A percentile compares a stretch with the other conserved stretches of the same genome.
These are phyloP conservation scores for Sterrhoptilus dennistouni DNA, from an alignment of 2,113 vertebrate genomes.

Conservation along the genomic window DNA sequence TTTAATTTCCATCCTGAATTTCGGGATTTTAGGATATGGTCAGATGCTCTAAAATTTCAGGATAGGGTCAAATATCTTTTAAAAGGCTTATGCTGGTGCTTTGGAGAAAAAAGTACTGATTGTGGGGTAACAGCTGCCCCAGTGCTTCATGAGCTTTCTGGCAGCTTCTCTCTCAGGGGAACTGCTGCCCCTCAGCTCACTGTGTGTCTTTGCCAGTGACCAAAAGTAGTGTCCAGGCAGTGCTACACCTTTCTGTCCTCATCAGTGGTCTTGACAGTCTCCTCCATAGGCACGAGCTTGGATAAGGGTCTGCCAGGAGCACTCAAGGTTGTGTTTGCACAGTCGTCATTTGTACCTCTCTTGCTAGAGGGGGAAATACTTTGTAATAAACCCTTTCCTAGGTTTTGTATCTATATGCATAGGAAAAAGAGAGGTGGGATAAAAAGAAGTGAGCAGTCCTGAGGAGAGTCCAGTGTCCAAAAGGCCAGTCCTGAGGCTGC, in stretches of 20 bases:
- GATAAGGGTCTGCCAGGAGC: not conserved
- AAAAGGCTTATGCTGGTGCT: not conserved
- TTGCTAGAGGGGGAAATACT: not conserved
- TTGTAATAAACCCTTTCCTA: not conserved
- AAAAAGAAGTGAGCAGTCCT: not conserved
- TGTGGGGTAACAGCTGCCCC: not conserved
- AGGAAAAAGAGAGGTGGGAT: not conserved
- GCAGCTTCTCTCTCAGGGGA: not conserved
- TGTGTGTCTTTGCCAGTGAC: not conserved
- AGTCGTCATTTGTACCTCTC: not conserved
- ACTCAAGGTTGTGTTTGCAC: not conserved
- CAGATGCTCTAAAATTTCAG: not conserved
- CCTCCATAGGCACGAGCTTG: accelerated
- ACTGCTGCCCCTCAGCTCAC: not conserved
- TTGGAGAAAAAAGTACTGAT: not conserved
- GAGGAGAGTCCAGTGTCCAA: not conserved
- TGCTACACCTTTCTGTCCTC: not conserved
- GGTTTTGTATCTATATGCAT: accelerated
- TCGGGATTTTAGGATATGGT: not conserved
- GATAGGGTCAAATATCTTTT: not conserved
- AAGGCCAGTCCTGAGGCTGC: not conserved
- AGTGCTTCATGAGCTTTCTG: not conserved
- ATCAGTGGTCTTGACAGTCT: not conserved
- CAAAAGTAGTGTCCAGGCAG: accelerated
- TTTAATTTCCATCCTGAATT: not conserved